Evolutionary conservation across 2,888 invertebrate species (phyloP).

Genomic region (Tolmerus cingulatus): DNA sequence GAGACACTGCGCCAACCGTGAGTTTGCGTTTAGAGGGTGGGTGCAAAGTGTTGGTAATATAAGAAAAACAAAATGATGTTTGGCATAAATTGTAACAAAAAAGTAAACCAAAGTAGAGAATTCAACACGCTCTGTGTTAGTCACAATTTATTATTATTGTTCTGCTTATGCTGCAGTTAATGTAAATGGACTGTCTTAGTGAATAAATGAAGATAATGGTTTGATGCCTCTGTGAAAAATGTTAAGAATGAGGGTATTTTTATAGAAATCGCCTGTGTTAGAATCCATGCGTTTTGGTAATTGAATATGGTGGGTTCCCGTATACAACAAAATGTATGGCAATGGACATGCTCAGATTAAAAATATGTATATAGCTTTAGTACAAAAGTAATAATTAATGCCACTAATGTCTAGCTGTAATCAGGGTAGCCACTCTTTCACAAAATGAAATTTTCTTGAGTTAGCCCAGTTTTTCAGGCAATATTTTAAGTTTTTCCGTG

Average conservation of each 20-base stretch:
- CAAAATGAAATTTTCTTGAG: no score
- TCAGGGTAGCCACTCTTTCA: no score
- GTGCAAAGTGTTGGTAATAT: constrained; percentile 40
- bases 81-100: background rate
- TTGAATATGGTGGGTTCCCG: background rate
- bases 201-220: background rate
- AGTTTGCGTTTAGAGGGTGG: background rate
- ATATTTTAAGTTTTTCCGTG: no score
- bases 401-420: no score
- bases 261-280: background rate
- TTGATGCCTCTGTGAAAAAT: background rate
- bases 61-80: constrained; percentile 6
- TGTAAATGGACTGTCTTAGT: background rate
- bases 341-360: background rate
- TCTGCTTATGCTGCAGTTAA: background rate
- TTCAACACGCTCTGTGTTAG: constrained; percentile 2
- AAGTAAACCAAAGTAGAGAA: background rate
- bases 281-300: background rate
- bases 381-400: background rate
- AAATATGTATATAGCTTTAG: background rate
- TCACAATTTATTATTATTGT: background rate
- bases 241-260: background rate
- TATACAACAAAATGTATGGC: background rate
- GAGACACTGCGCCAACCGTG: constrained; percentile 26
- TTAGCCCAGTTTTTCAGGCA: no score